Evolutionary conservation across 1,140 invertebrate genomes (phyloP), one percentile per base, ranked within the genome.

Genomic region (Eciton burchellii): DNA sequence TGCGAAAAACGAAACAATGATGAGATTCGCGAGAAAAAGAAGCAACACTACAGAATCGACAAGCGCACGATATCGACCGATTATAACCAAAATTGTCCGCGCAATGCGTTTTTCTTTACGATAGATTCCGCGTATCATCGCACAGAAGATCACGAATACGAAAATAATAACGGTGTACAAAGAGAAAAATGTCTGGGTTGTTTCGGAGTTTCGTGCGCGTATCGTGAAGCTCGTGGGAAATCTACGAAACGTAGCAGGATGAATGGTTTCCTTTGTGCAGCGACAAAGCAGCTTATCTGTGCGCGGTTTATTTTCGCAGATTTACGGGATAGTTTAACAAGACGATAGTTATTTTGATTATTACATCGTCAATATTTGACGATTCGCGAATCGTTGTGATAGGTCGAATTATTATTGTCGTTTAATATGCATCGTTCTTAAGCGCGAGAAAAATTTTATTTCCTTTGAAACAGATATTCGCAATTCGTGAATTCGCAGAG

Each of bases 211-310:
- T 4, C 29, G 16, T 47, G 63, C 52, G 35, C 29, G 45, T 74
- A 63, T 29, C 29, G 21, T 29, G 49, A 68, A 66, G 54, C 74
- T 70, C 74, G 63, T 79, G 74, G 74, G 74, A 79, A 79, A 79
- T 79, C 63, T 70, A 79, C 29, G 24, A 70, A 70, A 70, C 63
- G 49, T 49, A 35, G 21, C 74, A 79, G 74, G 35, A 16, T 79
- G 74, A 26, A 57, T 45, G 52, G 74, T 70, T 56, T 68, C 21
- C 49, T 79, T 79, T 79, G 62, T 77, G 47, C 35, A 24, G 24
- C 49, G 35, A 79, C 74, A 79, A 79, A 56, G 74, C 63, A 68
- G 41, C 29, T 79, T 68, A 79, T 56, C 56, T 21, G 24, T 19
- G 16, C 24, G 21, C 16, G 12, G 21, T 12, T 16, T 70, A 2